Percentiles rank a stretch among this genome's conserved stretches.
Evolutionary conservation across 2,797 vertebrate genomes (phyloP).

Genomic region (Nannoperca australis): DNA sequence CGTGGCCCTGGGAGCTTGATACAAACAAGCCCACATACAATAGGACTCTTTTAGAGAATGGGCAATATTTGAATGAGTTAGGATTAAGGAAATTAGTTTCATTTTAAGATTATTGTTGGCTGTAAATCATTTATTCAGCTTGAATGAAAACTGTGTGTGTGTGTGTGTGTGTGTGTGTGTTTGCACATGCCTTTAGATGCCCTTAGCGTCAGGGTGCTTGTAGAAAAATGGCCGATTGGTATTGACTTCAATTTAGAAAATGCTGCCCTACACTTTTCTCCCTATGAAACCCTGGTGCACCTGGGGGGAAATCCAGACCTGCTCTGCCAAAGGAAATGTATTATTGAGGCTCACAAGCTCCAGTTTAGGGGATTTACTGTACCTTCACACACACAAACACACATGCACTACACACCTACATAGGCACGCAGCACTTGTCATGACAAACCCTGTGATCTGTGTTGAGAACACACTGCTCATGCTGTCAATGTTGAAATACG

Average conservation of each 20-base stretch:
- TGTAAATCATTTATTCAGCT: conserved; percentile 57
- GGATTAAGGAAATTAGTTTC: conserved; percentile 66
- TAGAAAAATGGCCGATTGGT: conserved; percentile 83
- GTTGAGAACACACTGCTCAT: conserved; percentile 64
- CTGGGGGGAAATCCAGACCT: conserved; percentile 76
- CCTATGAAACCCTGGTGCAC: conserved; percentile 71
- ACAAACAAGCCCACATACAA: conserved; percentile 43
- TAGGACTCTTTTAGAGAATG: conserved; percentile 49
- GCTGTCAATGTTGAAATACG: conserved; percentile 74
- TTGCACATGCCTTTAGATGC: conserved; percentile 62
- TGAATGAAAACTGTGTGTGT: conserved; percentile 34
- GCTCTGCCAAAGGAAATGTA: conserved; percentile 82
- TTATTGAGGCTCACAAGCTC: conserved; percentile 79
- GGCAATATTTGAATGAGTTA: conserved; percentile 50
- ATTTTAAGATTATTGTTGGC: conserved; percentile 59
- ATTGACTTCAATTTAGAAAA: conserved; percentile 87
- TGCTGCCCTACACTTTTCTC: conserved; percentile 82
- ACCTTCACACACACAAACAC: conserved; percentile 16
- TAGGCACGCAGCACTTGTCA: conserved; percentile 46
- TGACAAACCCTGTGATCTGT: conserved; percentile 70
- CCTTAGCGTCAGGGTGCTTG: conserved; percentile 74
- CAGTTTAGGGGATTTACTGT: conserved; percentile 81
- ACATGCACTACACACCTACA: conserved; percentile 24
- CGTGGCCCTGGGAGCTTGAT: conserved; percentile 37
- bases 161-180: conserved; percentile 28